Percentiles rank a stretch among this genome's conserved stretches.
phyloP scores from a whole-genome alignment of 2,113 vertebrate species.

The Hydrolagus affinis region DNA sequence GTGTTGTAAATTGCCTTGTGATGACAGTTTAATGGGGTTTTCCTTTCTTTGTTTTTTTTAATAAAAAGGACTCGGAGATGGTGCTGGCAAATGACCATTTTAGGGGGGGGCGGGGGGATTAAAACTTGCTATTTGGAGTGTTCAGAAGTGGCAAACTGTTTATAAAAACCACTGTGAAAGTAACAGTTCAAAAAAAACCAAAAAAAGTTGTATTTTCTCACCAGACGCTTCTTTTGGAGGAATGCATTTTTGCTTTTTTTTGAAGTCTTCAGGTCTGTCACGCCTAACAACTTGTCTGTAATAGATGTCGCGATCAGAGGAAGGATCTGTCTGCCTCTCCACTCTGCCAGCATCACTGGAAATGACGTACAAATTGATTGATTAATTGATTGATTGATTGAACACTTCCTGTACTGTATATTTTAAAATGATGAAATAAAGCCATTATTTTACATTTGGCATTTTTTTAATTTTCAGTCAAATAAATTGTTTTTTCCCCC shows the following conservation, averaged over 20 bases:
- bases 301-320: constrained; percentile 49
- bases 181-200: constrained; percentile 36
- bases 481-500: not conserved
- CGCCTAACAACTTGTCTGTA: constrained; percentile 47
- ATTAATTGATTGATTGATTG: constrained; percentile 57
- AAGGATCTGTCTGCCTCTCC: constrained; percentile 39
- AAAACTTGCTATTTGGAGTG: constrained; percentile 46
- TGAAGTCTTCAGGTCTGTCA: constrained; percentile 45
- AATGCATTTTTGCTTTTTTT: constrained; percentile 48
- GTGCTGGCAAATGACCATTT: constrained; percentile 44
- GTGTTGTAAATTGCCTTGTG: constrained; percentile 41
- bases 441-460: constrained; percentile 61
- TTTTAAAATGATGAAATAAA: constrained; percentile 55
- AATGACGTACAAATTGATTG: constrained; percentile 58
- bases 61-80: constrained; percentile 55
- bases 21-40: not conserved
- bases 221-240: constrained; percentile 52
- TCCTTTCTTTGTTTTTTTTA: constrained; percentile 43
- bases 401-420: constrained; percentile 46
- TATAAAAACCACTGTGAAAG: constrained; percentile 67
- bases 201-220: constrained; percentile 48
- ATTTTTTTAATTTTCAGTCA: constrained; percentile 21
- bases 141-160: constrained; percentile 54
- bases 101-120: constrained; percentile 26
- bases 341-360: constrained; percentile 52